Evolutionary conservation across 92 coral and sea anemone species (phyloP).

Genomic region (Palythoa grandiflora): DNA sequence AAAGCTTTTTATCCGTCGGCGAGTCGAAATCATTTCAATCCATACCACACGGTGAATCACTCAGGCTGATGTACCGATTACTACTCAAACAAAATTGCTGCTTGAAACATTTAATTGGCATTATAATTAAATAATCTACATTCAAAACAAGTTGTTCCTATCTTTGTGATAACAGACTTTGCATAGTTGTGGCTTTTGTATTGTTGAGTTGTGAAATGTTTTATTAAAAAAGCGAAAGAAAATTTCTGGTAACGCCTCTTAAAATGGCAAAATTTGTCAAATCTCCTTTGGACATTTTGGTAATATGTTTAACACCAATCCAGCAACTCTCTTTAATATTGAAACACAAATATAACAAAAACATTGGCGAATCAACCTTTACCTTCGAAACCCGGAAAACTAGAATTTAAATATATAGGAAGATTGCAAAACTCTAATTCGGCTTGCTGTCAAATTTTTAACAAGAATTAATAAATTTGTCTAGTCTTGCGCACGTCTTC

Average conservation of each 20-base stretch:
- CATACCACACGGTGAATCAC: too few relatives aligned
- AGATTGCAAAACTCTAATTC: not conserved
- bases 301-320: not conserved
- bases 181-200: too few relatives aligned
- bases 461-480: slow-evolving; percentile 17
- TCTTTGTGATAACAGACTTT: not conserved
- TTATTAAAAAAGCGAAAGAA: not conserved
- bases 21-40: too few relatives aligned
- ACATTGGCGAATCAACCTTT: not conserved
- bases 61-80: too few relatives aligned
- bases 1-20: too few relatives aligned
- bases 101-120: too few relatives aligned
- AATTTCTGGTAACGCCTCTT: not conserved
- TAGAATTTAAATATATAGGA: not conserved
- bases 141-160: not conserved
- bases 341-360: not conserved
- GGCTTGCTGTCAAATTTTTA: slow-evolving; percentile 18
- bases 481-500: not conserved
- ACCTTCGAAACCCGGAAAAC: not conserved
- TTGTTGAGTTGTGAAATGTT: too few relatives aligned
- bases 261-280: not conserved
- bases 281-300: not conserved
- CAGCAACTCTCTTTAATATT: not conserved
- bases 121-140: not conserved
- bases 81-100: too few relatives aligned